Evolutionary conservation across 1,140 invertebrate species (phyloP), one percentile per base, ranked within the genome.

Genomic region (Drosophila eugracilis): DNA sequence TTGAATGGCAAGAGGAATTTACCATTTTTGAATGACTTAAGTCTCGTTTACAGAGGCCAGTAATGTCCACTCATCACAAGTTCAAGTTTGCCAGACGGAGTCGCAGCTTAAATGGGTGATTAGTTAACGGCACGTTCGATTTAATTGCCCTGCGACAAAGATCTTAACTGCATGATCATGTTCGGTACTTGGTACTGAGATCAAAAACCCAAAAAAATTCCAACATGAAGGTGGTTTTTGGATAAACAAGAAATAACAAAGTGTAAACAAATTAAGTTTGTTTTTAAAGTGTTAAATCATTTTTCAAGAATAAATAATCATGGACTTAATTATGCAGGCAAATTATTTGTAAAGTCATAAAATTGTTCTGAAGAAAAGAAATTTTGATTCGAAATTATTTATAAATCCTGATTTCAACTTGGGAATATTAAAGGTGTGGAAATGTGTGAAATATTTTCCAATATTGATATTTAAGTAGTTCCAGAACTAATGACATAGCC

Each of bases 91-190:
- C 32, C 44, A 19, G 32, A 30, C 30, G 9, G 26, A 62, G 14
- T 63, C 24, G 4, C 26, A 41, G 55, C 41, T 66, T 62, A 54
- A 75, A 75, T 75, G 79, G 80, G 75, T 79, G 75, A 62, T 85
- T 54, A 75, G 63, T 79, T 79, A 79, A 48, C 76, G 76, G 76
- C 76, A 78, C 71, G 70, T 74, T 65, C 71, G 59, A 74, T 65
- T 74, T 74, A 74, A 75, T 42, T 63, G 42, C 34, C 42, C 36
- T 26, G 39, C 14, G 70, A 74, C 73, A 41, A n/a, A 30, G 55
- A 73, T 73, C 70, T 73, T 41, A 73, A 73, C 55, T 41, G 42
- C 41, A 53, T 53, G 47, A 69, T 45, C 49, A 70, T 57, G 34
- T 42, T 48, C 14, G 42, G 49, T 45, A 54, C 69, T 74, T 63